phyloP scores from a whole-genome alignment of 30 jellyfish, hydroid and myxozoan species.

The Hydractinia symbiolongicarpus region DNA sequence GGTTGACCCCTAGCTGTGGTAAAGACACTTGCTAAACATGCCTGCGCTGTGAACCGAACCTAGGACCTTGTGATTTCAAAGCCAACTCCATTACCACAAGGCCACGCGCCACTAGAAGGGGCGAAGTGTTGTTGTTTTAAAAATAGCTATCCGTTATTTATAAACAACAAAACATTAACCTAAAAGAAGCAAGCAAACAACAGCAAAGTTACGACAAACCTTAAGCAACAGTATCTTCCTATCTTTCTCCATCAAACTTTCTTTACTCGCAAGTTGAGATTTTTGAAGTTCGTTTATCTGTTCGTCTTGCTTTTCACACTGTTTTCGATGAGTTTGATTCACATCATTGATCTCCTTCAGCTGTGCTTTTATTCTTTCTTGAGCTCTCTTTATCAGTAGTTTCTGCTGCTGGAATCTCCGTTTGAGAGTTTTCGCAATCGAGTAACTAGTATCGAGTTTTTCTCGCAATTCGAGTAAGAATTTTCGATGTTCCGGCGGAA shows the following conservation, averaged over 20 bases:
- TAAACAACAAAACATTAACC: too few relatives aligned
- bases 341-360: not conserved
- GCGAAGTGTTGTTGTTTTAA: too few relatives aligned
- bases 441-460: slow-evolving; percentile 22
- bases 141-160: too few relatives aligned
- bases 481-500: slow-evolving; percentile 9
- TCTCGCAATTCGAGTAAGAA: not conserved
- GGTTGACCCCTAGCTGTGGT: too few relatives aligned
- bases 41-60: too few relatives aligned
- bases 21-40: too few relatives aligned
- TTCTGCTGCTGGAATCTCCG: slow-evolving; percentile 31
- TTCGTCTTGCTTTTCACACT: too few relatives aligned
- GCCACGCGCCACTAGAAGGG: too few relatives aligned
- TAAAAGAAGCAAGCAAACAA: too few relatives aligned
- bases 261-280: not conserved
- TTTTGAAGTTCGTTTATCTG: too few relatives aligned
- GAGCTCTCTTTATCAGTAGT: slow-evolving; percentile 22
- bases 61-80: too few relatives aligned
- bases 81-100: too few relatives aligned
- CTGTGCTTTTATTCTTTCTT: slow-evolving; percentile 15
- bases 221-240: slow-evolving; percentile 21
- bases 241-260: slow-evolving; percentile 28
- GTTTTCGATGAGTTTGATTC: not conserved
- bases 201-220: slow-evolving; percentile 2
- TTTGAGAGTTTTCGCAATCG: slow-evolving; percentile 15